Evolutionary conservation across 1,140 invertebrate species (phyloP).

Genomic region (Megalonaias nervosa): DNA sequence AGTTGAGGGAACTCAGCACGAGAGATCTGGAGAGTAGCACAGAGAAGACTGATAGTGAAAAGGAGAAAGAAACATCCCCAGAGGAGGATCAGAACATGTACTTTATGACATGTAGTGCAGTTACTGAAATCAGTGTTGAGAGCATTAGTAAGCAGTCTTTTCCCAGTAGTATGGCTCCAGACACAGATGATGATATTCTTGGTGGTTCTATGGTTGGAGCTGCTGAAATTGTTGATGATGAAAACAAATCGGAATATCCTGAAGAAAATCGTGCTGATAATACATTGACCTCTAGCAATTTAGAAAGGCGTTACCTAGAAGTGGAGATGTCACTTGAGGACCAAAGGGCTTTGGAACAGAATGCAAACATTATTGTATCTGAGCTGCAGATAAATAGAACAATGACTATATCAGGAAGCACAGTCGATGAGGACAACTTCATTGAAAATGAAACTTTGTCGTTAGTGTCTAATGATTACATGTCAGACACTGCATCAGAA

Average conservation of each 20-base stretch:
- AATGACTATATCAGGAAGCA: conserved; percentile 46
- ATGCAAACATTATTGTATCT: conserved; percentile 75
- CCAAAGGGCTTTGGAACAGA: conserved; percentile 74
- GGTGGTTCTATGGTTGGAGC: conserved; percentile 21
- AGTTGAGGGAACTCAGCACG: conserved; percentile 11
- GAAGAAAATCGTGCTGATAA: conserved; percentile 5
- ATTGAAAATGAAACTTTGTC: conserved; percentile 80
- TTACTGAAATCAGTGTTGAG: conserved; percentile 38
- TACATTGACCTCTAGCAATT: conserved; percentile 29
- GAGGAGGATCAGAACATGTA: conserved; percentile 26
- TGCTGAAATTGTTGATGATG: conserved; percentile 18
- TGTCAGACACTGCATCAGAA: conserved; percentile 65
- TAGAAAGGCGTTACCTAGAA: conserved; percentile 33
- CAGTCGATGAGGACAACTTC: conserved; percentile 72
- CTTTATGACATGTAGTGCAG: conserved; percentile 34
- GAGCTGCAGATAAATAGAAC: conserved; percentile 56
- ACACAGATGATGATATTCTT: conserved; percentile 46
- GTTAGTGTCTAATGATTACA: conserved; percentile 79
- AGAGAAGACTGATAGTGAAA: conserved; percentile 26
- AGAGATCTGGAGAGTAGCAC: conserved; percentile 12
- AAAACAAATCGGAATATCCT: not conserved
- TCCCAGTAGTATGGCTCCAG: conserved; percentile 37
- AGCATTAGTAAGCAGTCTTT: conserved; percentile 40
- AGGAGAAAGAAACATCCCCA: conserved; percentile 26
- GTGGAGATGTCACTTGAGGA: conserved; percentile 70